Percentiles rank a stretch among this genome's conserved stretches.
These are phyloP conservation scores for Microcebus murinus DNA, from an alignment of 2,113 vertebrate species.

Conservation along the genomic window DNA sequence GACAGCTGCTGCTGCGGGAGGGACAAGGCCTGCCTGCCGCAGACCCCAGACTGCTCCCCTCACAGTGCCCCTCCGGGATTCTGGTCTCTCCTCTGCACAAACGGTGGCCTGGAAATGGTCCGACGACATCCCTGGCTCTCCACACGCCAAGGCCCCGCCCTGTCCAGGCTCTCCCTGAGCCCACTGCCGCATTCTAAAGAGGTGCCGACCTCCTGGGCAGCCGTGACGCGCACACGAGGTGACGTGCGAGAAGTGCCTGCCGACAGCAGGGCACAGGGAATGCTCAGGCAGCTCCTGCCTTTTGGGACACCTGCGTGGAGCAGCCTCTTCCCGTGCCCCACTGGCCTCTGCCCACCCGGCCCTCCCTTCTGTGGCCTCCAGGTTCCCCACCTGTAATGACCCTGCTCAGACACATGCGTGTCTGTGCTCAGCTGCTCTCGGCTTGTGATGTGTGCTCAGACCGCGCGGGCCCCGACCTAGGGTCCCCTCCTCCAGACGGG, in stretches of 20 bases:
- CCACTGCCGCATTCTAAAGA: neutral
- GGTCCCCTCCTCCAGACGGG: neutral
- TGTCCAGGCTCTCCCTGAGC: neutral
- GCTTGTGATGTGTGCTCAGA: fast-evolving
- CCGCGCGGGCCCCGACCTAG: neutral
- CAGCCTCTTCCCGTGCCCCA: neutral
- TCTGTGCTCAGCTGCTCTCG: neutral
- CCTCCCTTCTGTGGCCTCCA: neutral
- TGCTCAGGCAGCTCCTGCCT: neutral
- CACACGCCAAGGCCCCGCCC: neutral
- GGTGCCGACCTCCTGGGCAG: neutral
- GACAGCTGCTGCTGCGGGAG: constrained; percentile 32
- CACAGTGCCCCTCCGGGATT: neutral
- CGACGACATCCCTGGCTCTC: too few relatives aligned
- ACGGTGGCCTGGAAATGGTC: neutral
- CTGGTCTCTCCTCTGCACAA: neutral
- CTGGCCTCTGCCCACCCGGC: neutral
- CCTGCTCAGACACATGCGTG: neutral
- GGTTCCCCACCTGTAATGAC: neutral
- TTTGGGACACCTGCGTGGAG: neutral
- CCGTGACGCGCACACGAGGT: neutral
- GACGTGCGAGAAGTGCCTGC: fast-evolving
- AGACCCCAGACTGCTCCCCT: neutral
- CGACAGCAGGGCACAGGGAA: fast-evolving
- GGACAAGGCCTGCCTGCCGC: neutral